phyloP scores from a whole-genome alignment of 2,888 invertebrate species.

The Eupithecia subfuscata region DNA sequence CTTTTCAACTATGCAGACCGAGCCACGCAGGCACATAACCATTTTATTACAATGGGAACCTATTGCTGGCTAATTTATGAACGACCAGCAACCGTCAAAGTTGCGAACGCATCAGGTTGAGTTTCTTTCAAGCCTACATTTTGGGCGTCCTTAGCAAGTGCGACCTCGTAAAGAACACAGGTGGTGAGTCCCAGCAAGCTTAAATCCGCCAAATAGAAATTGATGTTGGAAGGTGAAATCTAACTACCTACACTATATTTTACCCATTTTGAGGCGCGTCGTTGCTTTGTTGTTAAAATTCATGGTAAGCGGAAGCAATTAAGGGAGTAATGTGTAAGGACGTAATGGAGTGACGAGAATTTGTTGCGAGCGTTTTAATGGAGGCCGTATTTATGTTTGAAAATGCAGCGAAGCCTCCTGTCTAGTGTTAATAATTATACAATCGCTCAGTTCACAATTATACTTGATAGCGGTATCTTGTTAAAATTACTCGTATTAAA shows the following conservation, averaged over 20 bases:
- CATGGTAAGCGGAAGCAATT: slow-evolving; percentile 80
- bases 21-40: slow-evolving; percentile 31
- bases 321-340: slow-evolving; percentile 77
- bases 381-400: slow-evolving; percentile 71
- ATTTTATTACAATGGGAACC: slow-evolving; percentile 34
- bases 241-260: slow-evolving; percentile 75
- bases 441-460: slow-evolving; percentile 58
- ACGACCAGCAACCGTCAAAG: slow-evolving; percentile 26
- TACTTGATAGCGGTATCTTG: slow-evolving; percentile 47
- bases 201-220: slow-evolving; percentile 76
- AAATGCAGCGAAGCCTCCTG: slow-evolving; percentile 66
- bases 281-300: slow-evolving; percentile 78
- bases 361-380: slow-evolving; percentile 75
- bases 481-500: slow-evolving; percentile 49
- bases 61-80: slow-evolving; percentile 28
- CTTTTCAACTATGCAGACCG: slow-evolving; percentile 35
- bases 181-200: slow-evolving; percentile 67
- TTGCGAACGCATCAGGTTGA: slow-evolving; percentile 41
- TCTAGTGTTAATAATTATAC: slow-evolving; percentile 61
- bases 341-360: slow-evolving; percentile 78
- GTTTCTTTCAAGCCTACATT: slow-evolving; percentile 43
- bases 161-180: slow-evolving; percentile 69
- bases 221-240: slow-evolving; percentile 74
- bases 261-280: slow-evolving; percentile 70
- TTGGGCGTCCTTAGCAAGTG: slow-evolving; percentile 61